Evolutionary conservation across 2,113 vertebrate species (phyloP), one percentile per base, ranked within the genome.

Genomic region (Sinocyclocheilus maitianheensis): DNA sequence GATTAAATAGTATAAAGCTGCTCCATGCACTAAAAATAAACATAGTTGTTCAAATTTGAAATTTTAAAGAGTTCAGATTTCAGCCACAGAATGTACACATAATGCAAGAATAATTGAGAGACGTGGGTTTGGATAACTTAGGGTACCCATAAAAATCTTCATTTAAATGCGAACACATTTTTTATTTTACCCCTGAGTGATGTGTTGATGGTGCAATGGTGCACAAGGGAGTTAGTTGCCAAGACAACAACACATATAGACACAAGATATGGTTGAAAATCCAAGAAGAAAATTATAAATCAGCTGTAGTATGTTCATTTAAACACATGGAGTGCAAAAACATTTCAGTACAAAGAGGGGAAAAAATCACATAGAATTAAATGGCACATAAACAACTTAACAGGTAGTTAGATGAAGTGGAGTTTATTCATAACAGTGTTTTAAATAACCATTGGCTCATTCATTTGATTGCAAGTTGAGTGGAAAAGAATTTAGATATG

Each of bases 181-280:
- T 84, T 58, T 26, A 3, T 74, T 74, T 74, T 11, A 43, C 82
- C 82, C 67, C 30, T 18, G 20, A 43, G 51, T 20, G n/a, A 65
- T 65, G 85, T 63, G 40, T 80, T 34, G 55, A 69, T 51, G 78
- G 80, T 24, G 81, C 14, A 81, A 58, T 83, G 48, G 34, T 62
- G 34, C 74, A 74, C 58, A 24, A 79, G 77, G 80, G 84, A 79
- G 83, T 87, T 82, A 26, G 82, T 87, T 89, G 83, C 88, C 85
- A 89, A 89, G 88, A 84, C 88, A 89, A 87, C 88, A 84, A 13
- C 85, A 77, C 83, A 81, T 63, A 77, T 46, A 85, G 67, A 84
- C 6, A 67, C 63, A 77, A 84, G 75, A 84, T 10, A 60, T 18
- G 82, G 82, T 43, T 75, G 51, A 58, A 7, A 16, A 60, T 74